Percentiles rank a stretch among this genome's conserved stretches.
Conservation (phyloP, 2,888 invertebrate species). For the Epinotia demarniana region DNA sequence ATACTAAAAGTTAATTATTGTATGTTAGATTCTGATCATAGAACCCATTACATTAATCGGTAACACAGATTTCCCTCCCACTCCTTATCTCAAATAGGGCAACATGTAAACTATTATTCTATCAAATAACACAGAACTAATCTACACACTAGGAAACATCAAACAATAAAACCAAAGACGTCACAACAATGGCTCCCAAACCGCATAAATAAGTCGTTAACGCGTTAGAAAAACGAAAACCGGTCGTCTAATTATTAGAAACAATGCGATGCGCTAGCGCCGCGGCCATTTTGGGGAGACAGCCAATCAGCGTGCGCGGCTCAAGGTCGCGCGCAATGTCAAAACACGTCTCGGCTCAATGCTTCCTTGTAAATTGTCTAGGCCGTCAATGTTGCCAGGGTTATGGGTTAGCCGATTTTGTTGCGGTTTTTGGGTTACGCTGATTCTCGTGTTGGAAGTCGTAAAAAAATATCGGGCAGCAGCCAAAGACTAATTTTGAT, state of each 20-base stretch:
- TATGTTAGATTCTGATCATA: too few species aligned
- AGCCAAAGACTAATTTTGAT: too few species aligned
- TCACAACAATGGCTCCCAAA: constrained; percentile 32
- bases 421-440: not conserved
- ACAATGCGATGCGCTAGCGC: constrained; percentile 72
- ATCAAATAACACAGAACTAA: not conserved
- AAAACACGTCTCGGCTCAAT: constrained; percentile 61
- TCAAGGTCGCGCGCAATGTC: constrained; percentile 82
- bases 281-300: constrained; percentile 71
- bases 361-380: constrained; percentile 79
- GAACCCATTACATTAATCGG: not conserved
- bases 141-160: constrained; percentile 6
- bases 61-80: not conserved
- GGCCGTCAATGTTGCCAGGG: constrained; percentile 59
- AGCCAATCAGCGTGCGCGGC: constrained; percentile 69
- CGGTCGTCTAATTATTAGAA: constrained; percentile 78
- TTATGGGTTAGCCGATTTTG: not conserved
- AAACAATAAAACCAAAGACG: constrained; percentile 15
- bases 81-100: not conserved
- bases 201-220: constrained; percentile 54
- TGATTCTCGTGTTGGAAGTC: too few species aligned
- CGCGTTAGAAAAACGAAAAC: constrained; percentile 70
- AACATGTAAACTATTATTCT: not conserved
- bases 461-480: too few species aligned
- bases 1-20: too few species aligned